Base-by-base conservation (phyloP, 2,888 invertebrate species). In the Microctonus brassicae region DNA sequence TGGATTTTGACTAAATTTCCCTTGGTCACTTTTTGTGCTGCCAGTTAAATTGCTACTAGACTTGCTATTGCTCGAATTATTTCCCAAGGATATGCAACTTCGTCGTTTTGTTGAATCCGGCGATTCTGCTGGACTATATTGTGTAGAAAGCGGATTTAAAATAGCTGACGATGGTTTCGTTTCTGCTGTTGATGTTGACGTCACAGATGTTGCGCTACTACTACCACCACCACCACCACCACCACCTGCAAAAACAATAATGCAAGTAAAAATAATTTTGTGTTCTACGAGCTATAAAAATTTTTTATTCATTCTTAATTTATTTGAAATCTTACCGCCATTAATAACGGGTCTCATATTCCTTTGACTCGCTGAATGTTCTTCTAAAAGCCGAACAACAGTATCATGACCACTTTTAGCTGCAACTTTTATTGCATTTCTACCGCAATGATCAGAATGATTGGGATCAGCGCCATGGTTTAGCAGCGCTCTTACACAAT, bases 361-460 rank as follows among this genome's bases (percentile, higher is more conserved):
- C 74, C 85, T 82, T 77, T 87, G 87, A 80, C 86, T 86, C 17
- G 86, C 87, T 9, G 88, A 85, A 70, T 88, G 86, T 77, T 94
- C 92, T 87, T 95, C 95, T 79, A 94, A 90, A 81, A 94, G 90
- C 77, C 93, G 91, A 71, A 94, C 94, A 75, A 97, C 96, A 79
- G 93, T 93, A 72, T 93, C 92, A 88, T 97, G 97, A 0, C 97
- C 97, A 0, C 96, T 96, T 80, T 97, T 95, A 78, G 96, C 93
- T 2, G 97, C 97, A 24, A 98, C 95, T 81, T 96, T 93, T 13
- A 95, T 91, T 0, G 96, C 95, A 53, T 95, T 96, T 22, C 96
- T 91, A 78, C 95, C 96, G 82, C 95, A 96, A 73, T 95, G 93
- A 82, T 95, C 95, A 0, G 95, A 95, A 81, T 95, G 95, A 81